A percentile compares a stretch with the other conserved stretches of the same genome.
Conservation (phyloP, 2,113 vertebrate genomes). For the Megaleporinus macrocephalus region DNA sequence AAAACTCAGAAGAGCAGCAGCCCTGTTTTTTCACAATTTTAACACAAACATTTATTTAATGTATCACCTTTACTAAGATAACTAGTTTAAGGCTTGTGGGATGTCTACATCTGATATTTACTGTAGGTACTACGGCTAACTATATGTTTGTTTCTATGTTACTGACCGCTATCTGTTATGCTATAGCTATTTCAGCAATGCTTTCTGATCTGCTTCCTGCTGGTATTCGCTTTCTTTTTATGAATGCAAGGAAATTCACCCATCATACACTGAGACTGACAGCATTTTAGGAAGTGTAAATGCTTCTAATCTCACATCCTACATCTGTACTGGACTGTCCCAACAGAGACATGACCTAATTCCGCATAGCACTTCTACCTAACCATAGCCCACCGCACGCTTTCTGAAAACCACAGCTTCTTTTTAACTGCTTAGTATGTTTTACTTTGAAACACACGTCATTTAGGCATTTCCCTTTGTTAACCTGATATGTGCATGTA, state of each 20-base stretch:
- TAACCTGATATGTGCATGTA: constrained; percentile 16
- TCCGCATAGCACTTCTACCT: not conserved
- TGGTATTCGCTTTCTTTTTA: constrained; percentile 27
- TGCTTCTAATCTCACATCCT: not conserved
- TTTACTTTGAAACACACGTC: not conserved
- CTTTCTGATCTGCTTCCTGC: not conserved
- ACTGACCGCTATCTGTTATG: too few relatives aligned
- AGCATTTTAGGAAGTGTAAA: constrained; percentile 6
- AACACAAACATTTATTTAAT: too few relatives aligned
- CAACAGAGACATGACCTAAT: not conserved
- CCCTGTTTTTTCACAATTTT: too few relatives aligned
- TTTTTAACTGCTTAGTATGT: not conserved
- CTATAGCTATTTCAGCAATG: too few relatives aligned
- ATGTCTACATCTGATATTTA: not conserved
- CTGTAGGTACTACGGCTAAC: not conserved
- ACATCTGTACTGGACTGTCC: not conserved
- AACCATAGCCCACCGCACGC: not conserved
- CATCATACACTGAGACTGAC: not conserved
- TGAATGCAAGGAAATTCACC: not conserved
- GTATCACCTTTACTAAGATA: too few relatives aligned
- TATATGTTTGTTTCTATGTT: too few relatives aligned
- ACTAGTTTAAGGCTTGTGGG: not conserved
- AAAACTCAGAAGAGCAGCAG: too few relatives aligned
- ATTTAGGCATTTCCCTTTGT: not conserved
- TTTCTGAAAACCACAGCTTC: not conserved